Conservation (phyloP, 2,888 invertebrate genomes). For the Phortica magna region DNA sequence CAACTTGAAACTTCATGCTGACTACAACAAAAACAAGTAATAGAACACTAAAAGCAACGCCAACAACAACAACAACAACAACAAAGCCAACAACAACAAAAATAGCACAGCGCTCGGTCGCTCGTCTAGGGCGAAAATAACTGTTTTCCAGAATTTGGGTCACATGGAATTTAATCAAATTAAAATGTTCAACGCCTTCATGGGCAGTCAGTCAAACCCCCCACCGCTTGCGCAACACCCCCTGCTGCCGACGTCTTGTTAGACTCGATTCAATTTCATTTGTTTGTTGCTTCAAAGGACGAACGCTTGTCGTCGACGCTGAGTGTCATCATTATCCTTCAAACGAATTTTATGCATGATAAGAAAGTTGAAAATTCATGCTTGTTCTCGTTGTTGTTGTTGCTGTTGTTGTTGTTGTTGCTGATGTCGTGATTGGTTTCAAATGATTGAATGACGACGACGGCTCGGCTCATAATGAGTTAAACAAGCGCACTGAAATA, state of each 20-base stretch:
- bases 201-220: slow-evolving; percentile 1
- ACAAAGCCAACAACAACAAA: slow-evolving; percentile 14
- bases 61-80: slow-evolving; percentile 22
- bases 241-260: not conserved
- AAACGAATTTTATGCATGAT: too few species aligned
- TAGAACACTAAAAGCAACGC: slow-evolving; percentile 27
- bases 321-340: too few species aligned
- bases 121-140: slow-evolving; percentile 67
- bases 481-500: too few species aligned
- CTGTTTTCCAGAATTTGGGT: slow-evolving; percentile 72
- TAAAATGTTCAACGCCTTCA: slow-evolving; percentile 63
- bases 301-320: too few species aligned
- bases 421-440: too few species aligned
- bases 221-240: not conserved
- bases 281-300: not conserved
- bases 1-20: slow-evolving; percentile 34
- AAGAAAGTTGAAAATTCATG: not conserved
- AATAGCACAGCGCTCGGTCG: slow-evolving; percentile 6
- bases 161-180: slow-evolving; percentile 74
- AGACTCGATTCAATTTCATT: not conserved
- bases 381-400: not conserved
- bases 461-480: too few species aligned
- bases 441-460: too few species aligned
- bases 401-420: not conserved
- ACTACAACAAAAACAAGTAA: slow-evolving; percentile 34